A percentile compares a stretch with the other conserved stretches of the same genome.
Evolutionary conservation across 23 tunicate species (phyloP).

Genomic region (Trididemnum clinides): DNA sequence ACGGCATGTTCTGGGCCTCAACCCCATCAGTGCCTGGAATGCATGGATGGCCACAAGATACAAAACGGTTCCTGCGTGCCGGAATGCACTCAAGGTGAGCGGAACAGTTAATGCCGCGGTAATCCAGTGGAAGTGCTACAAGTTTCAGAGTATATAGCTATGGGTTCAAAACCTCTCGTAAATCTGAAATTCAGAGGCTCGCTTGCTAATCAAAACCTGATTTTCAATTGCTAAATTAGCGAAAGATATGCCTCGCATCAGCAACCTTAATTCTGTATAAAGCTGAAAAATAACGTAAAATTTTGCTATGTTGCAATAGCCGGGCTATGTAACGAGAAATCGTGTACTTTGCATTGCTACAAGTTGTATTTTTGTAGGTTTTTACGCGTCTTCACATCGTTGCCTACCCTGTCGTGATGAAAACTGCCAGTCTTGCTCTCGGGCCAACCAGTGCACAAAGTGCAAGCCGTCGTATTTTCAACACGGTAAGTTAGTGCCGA

Average conservation of each 20-base stretch:
- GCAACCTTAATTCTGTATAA: no score
- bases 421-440: slow-evolving; percentile 50
- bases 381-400: slow-evolving; percentile 24
- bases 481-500: no score
- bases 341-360: background rate
- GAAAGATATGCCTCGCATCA: no score
- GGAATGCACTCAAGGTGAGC: slow-evolving; percentile 66
- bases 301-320: no score
- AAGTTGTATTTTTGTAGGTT: slow-evolving; percentile 40
- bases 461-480: slow-evolving; percentile 42
- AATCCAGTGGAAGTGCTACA: no score
- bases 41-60: slow-evolving; percentile 62
- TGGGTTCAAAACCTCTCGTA: no score
- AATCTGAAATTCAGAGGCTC: no score
- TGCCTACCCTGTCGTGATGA: slow-evolving; percentile 61
- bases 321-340: background rate
- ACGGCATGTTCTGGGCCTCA: slow-evolving; percentile 64
- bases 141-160: no score
- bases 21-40: slow-evolving; percentile 68
- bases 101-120: no score
- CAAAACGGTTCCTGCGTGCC: slow-evolving; percentile 76
- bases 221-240: no score
- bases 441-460: slow-evolving; percentile 29
- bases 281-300: no score
- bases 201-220: no score